These are phyloP conservation scores for Mus spretus DNA, from an alignment of 2,797 vertebrate species.

Conservation along the genomic window DNA sequence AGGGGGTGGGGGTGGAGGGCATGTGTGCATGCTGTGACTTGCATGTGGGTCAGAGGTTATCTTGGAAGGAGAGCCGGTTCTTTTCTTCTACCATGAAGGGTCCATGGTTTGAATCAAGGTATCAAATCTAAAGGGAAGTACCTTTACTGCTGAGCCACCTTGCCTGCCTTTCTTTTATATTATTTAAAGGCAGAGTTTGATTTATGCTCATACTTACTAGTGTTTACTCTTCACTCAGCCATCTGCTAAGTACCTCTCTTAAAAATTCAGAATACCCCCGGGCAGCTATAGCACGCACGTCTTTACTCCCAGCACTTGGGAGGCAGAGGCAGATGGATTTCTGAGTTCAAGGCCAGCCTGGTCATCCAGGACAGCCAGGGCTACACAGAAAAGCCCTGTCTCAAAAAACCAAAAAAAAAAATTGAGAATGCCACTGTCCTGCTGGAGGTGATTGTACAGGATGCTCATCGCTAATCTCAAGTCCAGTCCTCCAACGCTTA, in stretches of 20 bases:
- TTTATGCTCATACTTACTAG: not conserved
- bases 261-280: not conserved
- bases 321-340: too few species aligned
- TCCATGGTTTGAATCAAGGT: not conserved
- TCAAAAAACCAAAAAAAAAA: too few species aligned
- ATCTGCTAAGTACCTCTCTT: too few species aligned
- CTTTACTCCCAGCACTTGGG: too few species aligned
- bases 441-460: not conserved
- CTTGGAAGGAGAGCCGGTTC: not conserved
- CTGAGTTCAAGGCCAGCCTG: too few species aligned
- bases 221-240: not conserved
- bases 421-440: not conserved
- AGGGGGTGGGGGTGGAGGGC: too few species aligned
- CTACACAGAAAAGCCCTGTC: too few species aligned
- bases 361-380: too few species aligned
- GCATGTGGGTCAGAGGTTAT: not conserved
- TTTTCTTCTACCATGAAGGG: too few species aligned
- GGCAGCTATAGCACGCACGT: too few species aligned
- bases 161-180: not conserved
- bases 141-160: not conserved
- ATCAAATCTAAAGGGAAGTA: not conserved
- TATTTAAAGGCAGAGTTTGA: not conserved
- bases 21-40: not conserved
- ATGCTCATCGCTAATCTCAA: not conserved
- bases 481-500: not conserved